Conservation (phyloP, 23 tunicate genomes). For the Ascidia mentula region DNA sequence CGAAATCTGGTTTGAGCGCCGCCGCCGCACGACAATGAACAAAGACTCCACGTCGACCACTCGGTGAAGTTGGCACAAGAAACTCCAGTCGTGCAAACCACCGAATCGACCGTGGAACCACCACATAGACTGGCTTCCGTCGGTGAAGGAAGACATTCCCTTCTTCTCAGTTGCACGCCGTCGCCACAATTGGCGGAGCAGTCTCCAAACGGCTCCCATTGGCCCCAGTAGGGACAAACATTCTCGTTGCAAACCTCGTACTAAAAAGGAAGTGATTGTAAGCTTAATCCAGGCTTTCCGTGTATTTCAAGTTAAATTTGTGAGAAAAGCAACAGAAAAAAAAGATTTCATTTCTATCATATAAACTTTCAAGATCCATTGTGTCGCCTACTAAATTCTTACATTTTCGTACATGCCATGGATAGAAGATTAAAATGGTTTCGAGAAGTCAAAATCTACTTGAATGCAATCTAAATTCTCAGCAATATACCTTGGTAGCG, state of each 20-base stretch:
- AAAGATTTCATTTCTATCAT: not conserved
- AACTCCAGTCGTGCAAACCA: not conserved
- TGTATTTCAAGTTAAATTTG: not conserved
- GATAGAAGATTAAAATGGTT: no score
- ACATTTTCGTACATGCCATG: no score
- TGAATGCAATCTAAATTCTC: no score
- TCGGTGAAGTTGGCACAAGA: slow-evolving; percentile 44
- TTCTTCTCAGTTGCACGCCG: slow-evolving; percentile 24
- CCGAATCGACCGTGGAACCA: slow-evolving; percentile 14
- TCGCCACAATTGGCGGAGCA: slow-evolving; percentile 53
- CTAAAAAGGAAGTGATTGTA: not conserved
- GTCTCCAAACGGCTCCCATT: slow-evolving; percentile 38
- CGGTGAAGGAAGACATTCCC: slow-evolving; percentile 29
- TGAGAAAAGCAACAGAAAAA: not conserved
- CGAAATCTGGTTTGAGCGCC: slow-evolving; percentile 47
- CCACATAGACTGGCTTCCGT: slow-evolving; percentile 19
- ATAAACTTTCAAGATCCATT: no score
- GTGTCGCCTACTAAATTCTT: no score
- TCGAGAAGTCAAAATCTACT: no score
- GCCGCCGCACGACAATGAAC: slow-evolving; percentile 71
- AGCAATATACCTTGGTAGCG: slow-evolving; percentile 14
- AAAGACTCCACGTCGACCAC: slow-evolving; percentile 40
- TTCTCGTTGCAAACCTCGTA: slow-evolving; percentile 13
- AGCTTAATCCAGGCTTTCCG: not conserved
- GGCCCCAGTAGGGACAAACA: slow-evolving; percentile 57